Base-by-base conservation (phyloP, 2,113 vertebrate species). In the Sinocyclocheilus anophthalmus region DNA sequence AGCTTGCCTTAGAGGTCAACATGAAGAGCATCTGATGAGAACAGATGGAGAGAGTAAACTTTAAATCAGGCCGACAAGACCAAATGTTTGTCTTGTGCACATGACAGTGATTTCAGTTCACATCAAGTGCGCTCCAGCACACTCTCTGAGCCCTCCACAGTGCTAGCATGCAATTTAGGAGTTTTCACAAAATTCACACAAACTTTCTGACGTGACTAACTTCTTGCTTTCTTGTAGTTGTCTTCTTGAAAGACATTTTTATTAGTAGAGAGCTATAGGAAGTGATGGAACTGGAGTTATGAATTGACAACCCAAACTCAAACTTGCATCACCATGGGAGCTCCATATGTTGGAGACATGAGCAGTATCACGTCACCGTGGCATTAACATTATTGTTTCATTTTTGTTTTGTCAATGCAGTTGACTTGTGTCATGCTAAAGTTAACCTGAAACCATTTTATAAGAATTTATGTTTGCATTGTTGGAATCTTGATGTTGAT, bases 1-100 rank as follows among this genome's bases (percentile, higher is more conserved):
- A 81, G 61, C 87, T 86, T 83, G 78, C 39, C 42, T 50, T 81
- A 63, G 84, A 88, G 87, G 90, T 89, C 88, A 88, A 45, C 75
- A 76, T 39, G 37, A 73, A 76, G 81, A 73, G 55, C 87, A 87
- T 90, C 84, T 90, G 87, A 91, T 76, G 72, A 24, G 81, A 90
- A 75, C 90, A 90, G 89, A 90, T 89, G 89, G 88, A 77, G 79
- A 70, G 76, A 83, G 61, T 76, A 78, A 85, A 87, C 57, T 85
- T 87, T 37, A 88, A 86, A 85, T 87, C 79, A 69, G 75, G 65
- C 85, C 13, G 24, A 83, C 73, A 82, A 80, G 87, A 65, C 87
- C 85, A 86, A 86, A 82, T 81, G 84, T 77, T 89, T 84, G 53
- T 88, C 61, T 79, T 76, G 50, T 37, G 76, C 72, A 75, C 24